Percentiles rank a stretch among this genome's conserved stretches.
Evolutionary conservation across 2,797 vertebrate genomes (phyloP).

Genomic region (Sebastes nivosus): DNA sequence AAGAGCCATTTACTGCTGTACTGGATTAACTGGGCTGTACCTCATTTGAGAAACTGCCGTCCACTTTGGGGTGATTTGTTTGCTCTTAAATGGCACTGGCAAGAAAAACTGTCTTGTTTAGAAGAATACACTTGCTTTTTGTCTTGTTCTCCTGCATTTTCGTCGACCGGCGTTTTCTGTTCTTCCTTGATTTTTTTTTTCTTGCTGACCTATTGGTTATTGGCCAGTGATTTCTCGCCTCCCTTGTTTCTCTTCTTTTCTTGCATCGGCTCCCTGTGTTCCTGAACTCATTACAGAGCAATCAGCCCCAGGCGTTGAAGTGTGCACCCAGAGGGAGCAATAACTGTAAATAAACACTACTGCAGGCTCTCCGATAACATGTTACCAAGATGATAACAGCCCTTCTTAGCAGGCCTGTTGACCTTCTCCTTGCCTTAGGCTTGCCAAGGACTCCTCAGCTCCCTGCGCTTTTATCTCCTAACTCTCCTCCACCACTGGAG

Average conservation of each 20-base stretch:
- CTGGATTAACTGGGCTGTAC: conserved; percentile 29
- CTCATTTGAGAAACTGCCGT: conserved; percentile 38
- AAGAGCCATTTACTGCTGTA: conserved; percentile 47
- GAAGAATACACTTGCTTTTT: conserved; percentile 43
- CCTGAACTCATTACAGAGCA: conserved; percentile 92
- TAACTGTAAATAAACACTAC: conserved; percentile 94
- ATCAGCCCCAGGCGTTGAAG: conserved; percentile 86
- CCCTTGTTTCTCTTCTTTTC: conserved; percentile 73
- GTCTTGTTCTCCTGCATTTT: conserved; percentile 43
- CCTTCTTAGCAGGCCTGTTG: conserved; percentile 91
- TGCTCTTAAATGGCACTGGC: conserved; percentile 9
- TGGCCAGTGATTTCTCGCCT: conserved; percentile 71
- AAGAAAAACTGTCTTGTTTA: conserved; percentile 27
- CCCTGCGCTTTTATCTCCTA: conserved; percentile 88
- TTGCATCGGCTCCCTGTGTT: conserved; percentile 77
- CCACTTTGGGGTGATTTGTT: conserved; percentile 43
- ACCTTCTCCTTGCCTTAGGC: conserved; percentile 90
- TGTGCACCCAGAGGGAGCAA: conserved; percentile 91
- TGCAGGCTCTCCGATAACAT: conserved; percentile 90
- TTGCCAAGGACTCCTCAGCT: conserved; percentile 89
- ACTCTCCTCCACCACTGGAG: conserved; percentile 69
- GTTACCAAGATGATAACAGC: conserved; percentile 90
- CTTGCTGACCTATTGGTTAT: conserved; percentile 70
- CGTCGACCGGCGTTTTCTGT: conserved; percentile 33
- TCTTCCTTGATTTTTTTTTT: conserved; percentile 34